Evolutionary conservation across 2,888 invertebrate genomes (phyloP).

Genomic region (Tigriopus californicus): DNA sequence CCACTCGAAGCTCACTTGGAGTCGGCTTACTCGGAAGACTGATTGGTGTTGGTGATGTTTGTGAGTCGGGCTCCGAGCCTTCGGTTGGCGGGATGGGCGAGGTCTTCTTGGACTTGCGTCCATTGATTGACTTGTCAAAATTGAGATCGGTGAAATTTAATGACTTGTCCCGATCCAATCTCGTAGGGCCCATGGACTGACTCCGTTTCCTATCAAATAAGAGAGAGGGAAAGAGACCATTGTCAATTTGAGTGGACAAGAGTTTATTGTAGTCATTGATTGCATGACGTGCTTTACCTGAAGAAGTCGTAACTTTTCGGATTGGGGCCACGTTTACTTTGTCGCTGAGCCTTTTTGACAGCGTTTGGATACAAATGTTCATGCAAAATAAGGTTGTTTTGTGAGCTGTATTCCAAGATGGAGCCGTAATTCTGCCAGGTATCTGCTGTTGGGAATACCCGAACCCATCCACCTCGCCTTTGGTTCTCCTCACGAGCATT

Average conservation of each 20-base stretch:
- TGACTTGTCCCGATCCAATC: too few relatives aligned
- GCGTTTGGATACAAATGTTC: slow-evolving; percentile 47
- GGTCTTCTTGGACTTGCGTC: too few relatives aligned
- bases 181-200: not conserved
- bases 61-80: too few relatives aligned
- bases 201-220: slow-evolving; percentile 1
- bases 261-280: too few relatives aligned
- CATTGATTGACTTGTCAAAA: too few relatives aligned
- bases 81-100: too few relatives aligned
- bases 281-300: not conserved
- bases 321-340: not conserved
- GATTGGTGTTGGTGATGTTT: too few relatives aligned
- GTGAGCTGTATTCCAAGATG: slow-evolving; percentile 20
- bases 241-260: too few relatives aligned
- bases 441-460: slow-evolving; percentile 74
- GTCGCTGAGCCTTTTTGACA: slow-evolving; percentile 21
- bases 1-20: slow-evolving; percentile 9
- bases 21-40: slow-evolving; percentile 1
- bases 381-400: slow-evolving; percentile 52
- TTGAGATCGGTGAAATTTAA: too few relatives aligned
- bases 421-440: slow-evolving; percentile 42
- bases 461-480: slow-evolving; percentile 65
- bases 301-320: not conserved
- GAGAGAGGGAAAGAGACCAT: not conserved
- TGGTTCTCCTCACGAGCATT: slow-evolving; percentile 46